These are phyloP conservation scores for Aurelia coerulea DNA, from an alignment of 30 jellyfish, hydroid and myxozoan genomes.

Conservation along the genomic window DNA sequence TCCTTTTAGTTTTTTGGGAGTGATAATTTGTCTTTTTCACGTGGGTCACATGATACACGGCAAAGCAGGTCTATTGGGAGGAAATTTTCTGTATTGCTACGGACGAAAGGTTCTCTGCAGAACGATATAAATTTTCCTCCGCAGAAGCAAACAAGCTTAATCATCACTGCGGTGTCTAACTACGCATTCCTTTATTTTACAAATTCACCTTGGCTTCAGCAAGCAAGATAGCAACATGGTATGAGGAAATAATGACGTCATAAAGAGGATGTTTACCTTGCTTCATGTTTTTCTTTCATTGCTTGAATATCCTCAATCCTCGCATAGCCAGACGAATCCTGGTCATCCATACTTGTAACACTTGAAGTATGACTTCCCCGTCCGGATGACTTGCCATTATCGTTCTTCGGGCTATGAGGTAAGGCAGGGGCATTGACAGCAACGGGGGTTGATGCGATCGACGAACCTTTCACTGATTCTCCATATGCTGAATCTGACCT, in stretches of 20 bases:
- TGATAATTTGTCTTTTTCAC: too few species aligned
- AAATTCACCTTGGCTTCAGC: too few species aligned
- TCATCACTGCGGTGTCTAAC: too few species aligned
- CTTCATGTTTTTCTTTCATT: conserved; percentile 25
- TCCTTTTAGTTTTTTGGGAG: too few species aligned
- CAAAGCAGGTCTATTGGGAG: too few species aligned
- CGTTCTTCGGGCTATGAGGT: conserved; percentile 38
- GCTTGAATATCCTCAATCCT: conserved; percentile 63
- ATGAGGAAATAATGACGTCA: background rate
- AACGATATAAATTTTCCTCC: too few species aligned
- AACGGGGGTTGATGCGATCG: conserved; percentile 90
- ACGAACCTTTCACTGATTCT: conserved; percentile 88
- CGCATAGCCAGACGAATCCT: conserved; percentile 74
- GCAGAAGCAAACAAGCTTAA: too few species aligned
- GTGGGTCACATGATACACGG: too few species aligned
- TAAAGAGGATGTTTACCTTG: conserved; percentile 1
- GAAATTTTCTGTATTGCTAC: too few species aligned
- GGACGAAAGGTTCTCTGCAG: too few species aligned
- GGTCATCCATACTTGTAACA: conserved; percentile 68
- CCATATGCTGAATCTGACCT: conserved; percentile 96
- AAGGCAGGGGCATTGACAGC: conserved; percentile 39
- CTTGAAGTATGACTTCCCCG: conserved; percentile 69
- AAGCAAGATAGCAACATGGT: too few species aligned
- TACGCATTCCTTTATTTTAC: too few species aligned
- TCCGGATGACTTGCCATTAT: conserved; percentile 64